Evolutionary conservation across 2,113 vertebrate species (phyloP), one percentile per base, ranked within the genome.

Genomic region (Platichthys flesus): DNA sequence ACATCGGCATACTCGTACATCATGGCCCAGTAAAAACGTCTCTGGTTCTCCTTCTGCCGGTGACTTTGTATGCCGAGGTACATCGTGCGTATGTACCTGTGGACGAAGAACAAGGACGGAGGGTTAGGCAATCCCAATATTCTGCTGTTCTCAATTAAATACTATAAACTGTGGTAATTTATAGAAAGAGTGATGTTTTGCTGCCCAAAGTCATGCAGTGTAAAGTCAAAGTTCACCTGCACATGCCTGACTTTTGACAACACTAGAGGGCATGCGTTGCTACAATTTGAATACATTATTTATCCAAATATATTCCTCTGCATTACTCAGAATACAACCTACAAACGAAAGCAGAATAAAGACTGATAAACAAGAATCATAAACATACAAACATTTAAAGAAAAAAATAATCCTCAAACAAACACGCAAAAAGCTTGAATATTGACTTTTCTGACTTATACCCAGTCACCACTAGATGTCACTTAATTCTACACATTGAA

Each of bases 1-100:
- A 99, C 97, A 75, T 99, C 98, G 88, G 98, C 98, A 91, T 98
- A 99, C 94, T 99, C 98, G 5, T 97, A 99, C 97, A 99, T 98
- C 98, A 99, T 99, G 91, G 98, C 98, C 97, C 97, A 98, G 94
- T 99, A 99, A 94, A 99, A 99, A 74, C 97, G 97, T 79, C 97
- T 95, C 93, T 98, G 97, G 95, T 99, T 97, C 94, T 99, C 98
- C 93, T 97, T 99, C 93, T 93, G 96, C 91, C 97, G 92, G 92
- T 97, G 97, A 91, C 97, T 99, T 94, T 99, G 98, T 87, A 99
- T 97, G 85, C 98, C 97, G 82, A 99, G 94, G 92, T 99, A 99
- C 98, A 99, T 99, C 85, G 97, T 99, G 84, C 98, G 96, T 91
- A 99, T 96, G 92, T 99, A 99, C 93, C 98, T 99, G 71, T 15